Evolutionary conservation across 2,113 vertebrate genomes (phyloP).

Genomic region (Delphinus delphis): DNA sequence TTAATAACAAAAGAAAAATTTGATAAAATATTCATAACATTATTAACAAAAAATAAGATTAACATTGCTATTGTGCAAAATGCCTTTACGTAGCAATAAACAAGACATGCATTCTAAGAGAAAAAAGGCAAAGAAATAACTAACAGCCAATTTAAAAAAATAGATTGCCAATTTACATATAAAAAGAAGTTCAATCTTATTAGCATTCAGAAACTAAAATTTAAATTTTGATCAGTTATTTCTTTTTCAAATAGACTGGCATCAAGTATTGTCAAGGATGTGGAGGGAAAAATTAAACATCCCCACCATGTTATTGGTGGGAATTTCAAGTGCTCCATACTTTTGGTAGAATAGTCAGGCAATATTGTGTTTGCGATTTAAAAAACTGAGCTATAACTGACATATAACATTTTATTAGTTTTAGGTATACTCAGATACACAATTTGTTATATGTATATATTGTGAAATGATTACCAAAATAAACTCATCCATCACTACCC

Average conservation of each 20-base stretch:
- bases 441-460: not conserved
- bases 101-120: not conserved
- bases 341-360: not conserved
- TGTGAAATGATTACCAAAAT: not conserved
- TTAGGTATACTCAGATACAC: not conserved
- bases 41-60: not conserved
- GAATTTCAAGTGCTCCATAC: not conserved
- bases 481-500: not conserved
- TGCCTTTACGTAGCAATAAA: not conserved
- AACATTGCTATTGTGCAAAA: not conserved
- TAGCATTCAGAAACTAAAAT: conserved; percentile 3
- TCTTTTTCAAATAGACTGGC: not conserved
- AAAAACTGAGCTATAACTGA: not conserved
- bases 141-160: not conserved
- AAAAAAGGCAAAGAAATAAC: not conserved
- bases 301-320: not conserved
- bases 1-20: not conserved
- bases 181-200: not conserved
- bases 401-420: not conserved
- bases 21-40: not conserved
- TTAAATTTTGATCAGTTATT: not conserved
- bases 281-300: not conserved
- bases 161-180: not conserved
- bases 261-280: not conserved
- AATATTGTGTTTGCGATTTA: not conserved